Percentiles rank a stretch among this genome's conserved stretches.
Evolutionary conservation across 2,113 vertebrate species (phyloP).

Genomic region (Etheostoma cragini): DNA sequence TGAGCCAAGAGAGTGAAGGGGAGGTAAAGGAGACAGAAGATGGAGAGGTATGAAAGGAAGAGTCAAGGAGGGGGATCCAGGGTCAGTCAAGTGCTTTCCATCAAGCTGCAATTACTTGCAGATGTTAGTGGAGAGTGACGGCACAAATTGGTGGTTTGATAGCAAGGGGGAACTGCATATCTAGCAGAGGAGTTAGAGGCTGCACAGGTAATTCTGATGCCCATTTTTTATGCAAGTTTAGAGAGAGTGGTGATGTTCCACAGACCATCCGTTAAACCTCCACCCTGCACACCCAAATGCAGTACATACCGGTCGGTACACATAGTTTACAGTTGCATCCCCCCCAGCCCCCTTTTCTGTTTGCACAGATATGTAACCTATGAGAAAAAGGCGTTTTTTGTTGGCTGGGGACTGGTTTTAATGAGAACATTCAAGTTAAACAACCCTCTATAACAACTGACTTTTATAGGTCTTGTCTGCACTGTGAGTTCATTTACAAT

Average conservation of each 20-base stretch:
- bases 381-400: conserved; percentile 70
- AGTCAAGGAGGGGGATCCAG: conserved; percentile 38
- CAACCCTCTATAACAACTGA: conserved; percentile 70
- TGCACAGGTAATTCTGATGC: conserved; percentile 57
- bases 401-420: conserved; percentile 74
- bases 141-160: conserved; percentile 44
- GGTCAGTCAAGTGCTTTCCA: conserved; percentile 65
- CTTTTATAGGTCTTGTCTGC: conserved; percentile 74
- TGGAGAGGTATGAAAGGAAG: not conserved
- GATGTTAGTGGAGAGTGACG: conserved; percentile 65
- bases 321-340: conserved; percentile 41
- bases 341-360: conserved; percentile 22
- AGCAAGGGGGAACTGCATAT: conserved; percentile 41
- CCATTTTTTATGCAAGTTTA: conserved; percentile 58
- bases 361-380: conserved; percentile 62
- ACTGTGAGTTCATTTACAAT: conserved; percentile 71
- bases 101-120: conserved; percentile 74
- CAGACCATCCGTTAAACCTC: conserved; percentile 65
- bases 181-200: conserved; percentile 12
- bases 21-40: not conserved
- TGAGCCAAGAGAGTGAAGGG: not conserved
- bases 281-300: not conserved
- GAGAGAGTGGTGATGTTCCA: conserved; percentile 56
- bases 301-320: not conserved
- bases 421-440: conserved; percentile 74